Evolutionary conservation across 1,140 invertebrate genomes (phyloP).

Genomic region (Acyrthosiphon pisum): DNA sequence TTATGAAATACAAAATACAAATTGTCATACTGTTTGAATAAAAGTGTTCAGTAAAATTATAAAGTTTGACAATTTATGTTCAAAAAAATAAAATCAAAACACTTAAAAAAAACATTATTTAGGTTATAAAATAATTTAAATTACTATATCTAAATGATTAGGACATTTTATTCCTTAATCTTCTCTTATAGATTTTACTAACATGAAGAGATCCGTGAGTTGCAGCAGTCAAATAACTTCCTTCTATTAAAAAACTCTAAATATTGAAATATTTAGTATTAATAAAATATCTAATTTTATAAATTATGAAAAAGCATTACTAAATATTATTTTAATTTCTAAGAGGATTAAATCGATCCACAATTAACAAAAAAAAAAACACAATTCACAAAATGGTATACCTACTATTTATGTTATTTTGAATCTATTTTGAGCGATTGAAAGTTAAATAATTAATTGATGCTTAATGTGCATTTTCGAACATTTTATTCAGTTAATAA

Average conservation of each 20-base stretch:
- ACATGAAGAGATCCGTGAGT: not conserved
- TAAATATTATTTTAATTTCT: not conserved
- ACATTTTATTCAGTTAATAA: not conserved
- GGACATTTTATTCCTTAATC: not conserved
- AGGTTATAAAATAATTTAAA: not conserved
- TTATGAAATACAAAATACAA: not conserved
- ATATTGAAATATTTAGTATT: not conserved
- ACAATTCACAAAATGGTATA: not conserved
- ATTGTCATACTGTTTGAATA: not conserved
- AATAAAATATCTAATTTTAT: not conserved
- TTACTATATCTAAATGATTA: not conserved
- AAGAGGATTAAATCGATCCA: not conserved
- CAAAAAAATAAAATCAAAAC: not conserved
- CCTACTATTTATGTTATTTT: not conserved
- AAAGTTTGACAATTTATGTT: not conserved
- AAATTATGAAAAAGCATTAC: not conserved
- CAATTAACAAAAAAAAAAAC: not conserved
- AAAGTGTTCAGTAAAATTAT: not conserved
- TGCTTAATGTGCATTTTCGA: not conserved
- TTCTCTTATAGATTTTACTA: not conserved
- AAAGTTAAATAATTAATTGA: not conserved
- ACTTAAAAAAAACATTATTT: not conserved
- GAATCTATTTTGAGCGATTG: not conserved
- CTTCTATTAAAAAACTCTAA: not conserved
- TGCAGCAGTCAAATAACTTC: not conserved